Base-by-base conservation (phyloP, 2,888 invertebrate genomes). In the Drosophila kokeensis region DNA sequence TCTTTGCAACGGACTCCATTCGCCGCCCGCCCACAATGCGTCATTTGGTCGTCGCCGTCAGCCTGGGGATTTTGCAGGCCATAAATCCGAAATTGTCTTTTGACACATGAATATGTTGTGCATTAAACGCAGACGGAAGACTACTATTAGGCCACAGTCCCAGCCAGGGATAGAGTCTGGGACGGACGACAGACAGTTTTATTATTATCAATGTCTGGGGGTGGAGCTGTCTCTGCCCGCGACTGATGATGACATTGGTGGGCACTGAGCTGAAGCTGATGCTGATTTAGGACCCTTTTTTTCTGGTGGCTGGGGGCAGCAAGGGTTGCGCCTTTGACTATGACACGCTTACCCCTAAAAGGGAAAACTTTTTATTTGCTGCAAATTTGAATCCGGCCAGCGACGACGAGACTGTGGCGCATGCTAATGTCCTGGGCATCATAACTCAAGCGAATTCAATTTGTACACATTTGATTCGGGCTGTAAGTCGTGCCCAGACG, bases 81-180 rank as follows among this genome's bases (percentile, higher is more conserved):
- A 90, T 90, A 90, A 90, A 90, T 90, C 83, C 90, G 79, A 79
- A 90, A 89, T 90, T 87, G 90, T 90, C 90, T 91, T 90, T 85
- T 90, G 90, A 89, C 91, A 90, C 88, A 90, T 90, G 91, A 90
- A 91, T 90, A 91, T 90, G 90, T 91, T 87, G 82, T 85, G 90
- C 90, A 91, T 90, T 91, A 90, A 90, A 82, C 69, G 68, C 83
- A 73, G 75, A 78, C 73, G 73, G 57, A 59, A 69, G 54, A 58
- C 80, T 69, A 58, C 66, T 55, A 59, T 79, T 71, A 68, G 74
- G 75, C 72, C 69, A 79, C 79, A 78, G 58, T 50, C 63, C 13
- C 36, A 59, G 52, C 30, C 36, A 24, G 36, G 40, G 49, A 42
- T 55, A 40, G 52, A 53, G 60, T 29, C 58, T 21, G 61, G 36